Evolutionary conservation across 2,113 vertebrate species (phyloP).

Genomic region (Leptobrachium leishanense): DNA sequence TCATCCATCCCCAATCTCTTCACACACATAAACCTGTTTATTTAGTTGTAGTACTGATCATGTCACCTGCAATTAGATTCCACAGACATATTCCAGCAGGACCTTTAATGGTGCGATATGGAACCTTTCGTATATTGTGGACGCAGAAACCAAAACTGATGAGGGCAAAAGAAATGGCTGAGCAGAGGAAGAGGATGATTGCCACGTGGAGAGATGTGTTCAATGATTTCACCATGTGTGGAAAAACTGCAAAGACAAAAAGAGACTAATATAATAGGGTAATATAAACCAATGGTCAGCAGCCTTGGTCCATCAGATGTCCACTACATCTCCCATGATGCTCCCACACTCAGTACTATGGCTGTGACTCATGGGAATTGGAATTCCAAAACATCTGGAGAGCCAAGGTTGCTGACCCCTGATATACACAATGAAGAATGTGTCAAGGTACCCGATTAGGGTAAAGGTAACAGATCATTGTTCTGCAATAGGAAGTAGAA

Average conservation of each 20-base stretch:
- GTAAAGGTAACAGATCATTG: too few species aligned
- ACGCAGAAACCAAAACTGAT: conserved; percentile 90
- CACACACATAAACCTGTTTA: background rate
- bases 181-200: conserved; percentile 84
- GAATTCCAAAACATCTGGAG: too few species aligned
- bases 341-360: too few species aligned
- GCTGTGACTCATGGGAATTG: too few species aligned
- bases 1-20: too few species aligned
- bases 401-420: too few species aligned
- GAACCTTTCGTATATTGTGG: conserved; percentile 87
- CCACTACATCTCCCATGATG: too few species aligned
- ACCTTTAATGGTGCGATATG: conserved; percentile 90
- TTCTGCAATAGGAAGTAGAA: too few species aligned
- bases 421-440: too few species aligned
- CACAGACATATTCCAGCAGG: conserved; percentile 91
- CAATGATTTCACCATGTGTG: conserved; percentile 82
- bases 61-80: conserved; percentile 85
- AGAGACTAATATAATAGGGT: background rate
- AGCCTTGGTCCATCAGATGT: too few species aligned
- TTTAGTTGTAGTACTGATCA: background rate
- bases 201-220: conserved; percentile 83
- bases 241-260: conserved; percentile 80
- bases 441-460: too few species aligned
- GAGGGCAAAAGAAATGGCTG: conserved; percentile 79
- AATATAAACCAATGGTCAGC: too few species aligned